Base-by-base conservation (phyloP, 2,888 invertebrate genomes). In the Polydrusus tereticollis region DNA sequence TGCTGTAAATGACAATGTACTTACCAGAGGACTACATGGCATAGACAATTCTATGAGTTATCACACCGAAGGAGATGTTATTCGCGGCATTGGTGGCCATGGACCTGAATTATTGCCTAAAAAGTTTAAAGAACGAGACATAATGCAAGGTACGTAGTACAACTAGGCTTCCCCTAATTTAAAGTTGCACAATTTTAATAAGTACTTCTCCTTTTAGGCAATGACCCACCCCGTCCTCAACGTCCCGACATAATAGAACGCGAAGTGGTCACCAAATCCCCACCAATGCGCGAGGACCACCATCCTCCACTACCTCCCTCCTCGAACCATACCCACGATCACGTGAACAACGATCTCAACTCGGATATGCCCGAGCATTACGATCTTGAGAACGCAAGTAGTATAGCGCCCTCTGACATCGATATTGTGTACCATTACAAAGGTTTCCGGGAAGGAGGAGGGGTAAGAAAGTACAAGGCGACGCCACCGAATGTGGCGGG, bases 341-440 rank as follows among this genome's bases (percentile, higher is more conserved):
- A 93, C 79, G 91, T 91, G 23, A 89, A 88, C 47, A 91, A 93
- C 62, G 94, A 95, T 80, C 87, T 95, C 78, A 90, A 91, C 81
- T 92, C 91, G 7, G 94, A 94, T 82, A 88, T 92, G 74, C 95
- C 96, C 0, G 97, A 97, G 83, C 96, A 97, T 83, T 98, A 98
- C 83, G 98, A 98, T 84, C 87, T 98, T 74, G 98, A 98, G 87
- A 98, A 98, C 85, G 97, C 98, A 0, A 97, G 97, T 84, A 97
- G 97, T 0, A 98, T 98, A 78, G 98, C 98, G 0, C 98, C 98
- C 0, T 97, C 97, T 1, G 98, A 98, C 83, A 97, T 97, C 77
- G 98, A 98, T 83, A 95, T 98, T 75, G 96, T 97, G 10, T 96
- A 96, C 81, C 98, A 98, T 84, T 98, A 98, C 83, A 97, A 97